Base-by-base conservation (phyloP, 1,140 invertebrate genomes). In the Zaprionus africanus region DNA sequence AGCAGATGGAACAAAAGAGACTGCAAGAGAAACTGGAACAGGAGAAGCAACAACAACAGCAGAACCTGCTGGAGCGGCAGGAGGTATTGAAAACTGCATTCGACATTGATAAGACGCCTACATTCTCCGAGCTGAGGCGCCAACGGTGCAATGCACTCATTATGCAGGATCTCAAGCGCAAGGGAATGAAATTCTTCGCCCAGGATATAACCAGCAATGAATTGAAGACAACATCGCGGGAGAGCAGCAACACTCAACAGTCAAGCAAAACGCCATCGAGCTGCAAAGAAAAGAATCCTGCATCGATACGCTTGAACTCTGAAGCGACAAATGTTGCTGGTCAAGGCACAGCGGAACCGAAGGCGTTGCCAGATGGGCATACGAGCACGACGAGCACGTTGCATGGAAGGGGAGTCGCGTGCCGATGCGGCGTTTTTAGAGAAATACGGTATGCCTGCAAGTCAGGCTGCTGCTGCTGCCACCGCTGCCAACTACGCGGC, bases 341-440 rank as follows among this genome's bases (percentile, higher is more conserved):
- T n/a, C 19, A 82, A 69, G 17, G 1, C 31, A 0, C 43, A 31
- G 0, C 76, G 83, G 2, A 62, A 67, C 2, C 73, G 67, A 1
- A 46, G 51, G 1, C 79, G 58, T 1, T 65, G 49, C 0, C 51
- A 61, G 19, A 31, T 69, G 19, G 38, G 60, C 7, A n/a, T 5
- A 1, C 26, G 43, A 13, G 69, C 46, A 15, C 76, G 56, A 22
- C 81, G 36, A 46, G 79, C 41, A 17, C 81, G 76, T 2, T 79
- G 81, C 1, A 57, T 90, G 0, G 82, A 82, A 22, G 12, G 54
- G 36, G 82, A 76, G 36, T 76, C 77, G 0, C 62, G 65, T 0
- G 58, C 31, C 15, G 81, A 88, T 70, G 78, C 78, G 12, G 57
- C 76, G 15, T 87, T 88, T 4, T 13, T 87, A 43, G 28, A 67